Percentiles rank a stretch among this genome's conserved stretches.
phyloP scores from a whole-genome alignment of 92 coral and sea anemone genomes.

The Diadumene lineata region DNA sequence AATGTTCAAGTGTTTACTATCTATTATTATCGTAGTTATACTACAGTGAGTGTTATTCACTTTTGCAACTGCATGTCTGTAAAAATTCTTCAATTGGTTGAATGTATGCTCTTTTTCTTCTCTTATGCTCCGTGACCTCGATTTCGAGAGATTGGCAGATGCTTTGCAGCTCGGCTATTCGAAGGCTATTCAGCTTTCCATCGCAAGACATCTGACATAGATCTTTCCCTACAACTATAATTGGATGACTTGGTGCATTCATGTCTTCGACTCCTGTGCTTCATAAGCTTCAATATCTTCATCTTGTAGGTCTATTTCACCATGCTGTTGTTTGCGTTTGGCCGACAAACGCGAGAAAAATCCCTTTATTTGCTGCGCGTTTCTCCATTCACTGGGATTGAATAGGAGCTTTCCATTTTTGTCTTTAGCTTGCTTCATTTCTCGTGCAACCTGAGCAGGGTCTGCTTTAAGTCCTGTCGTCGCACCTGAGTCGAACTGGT shows the following conservation, averaged over 20 bases:
- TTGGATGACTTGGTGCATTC: background rate
- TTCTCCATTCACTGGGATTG: slow-evolving; percentile 12
- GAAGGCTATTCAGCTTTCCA: background rate
- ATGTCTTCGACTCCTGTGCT: background rate
- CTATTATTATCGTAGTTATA: no score
- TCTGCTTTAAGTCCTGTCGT: background rate
- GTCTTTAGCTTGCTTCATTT: slow-evolving; percentile 7
- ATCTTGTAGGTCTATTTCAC: background rate
- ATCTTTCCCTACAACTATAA: background rate
- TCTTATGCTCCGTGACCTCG: background rate
- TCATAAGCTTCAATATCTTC: slow-evolving; percentile 2
- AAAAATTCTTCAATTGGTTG: background rate
- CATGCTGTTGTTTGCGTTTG: background rate
- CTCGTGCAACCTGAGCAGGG: background rate
- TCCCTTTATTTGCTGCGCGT: background rate
- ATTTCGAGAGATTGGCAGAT: slow-evolving; percentile 3
- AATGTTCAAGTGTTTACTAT: no score
- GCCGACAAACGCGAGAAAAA: slow-evolving; percentile 14
- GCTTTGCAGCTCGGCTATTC: background rate
- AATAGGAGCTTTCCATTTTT: background rate
- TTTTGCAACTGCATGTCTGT: background rate
- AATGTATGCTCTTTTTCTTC: background rate
- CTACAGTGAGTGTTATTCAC: no score
- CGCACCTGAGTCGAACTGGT: background rate
- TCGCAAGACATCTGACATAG: background rate